Conservation (phyloP, 2,113 vertebrate genomes). For the Crocuta crocuta region DNA sequence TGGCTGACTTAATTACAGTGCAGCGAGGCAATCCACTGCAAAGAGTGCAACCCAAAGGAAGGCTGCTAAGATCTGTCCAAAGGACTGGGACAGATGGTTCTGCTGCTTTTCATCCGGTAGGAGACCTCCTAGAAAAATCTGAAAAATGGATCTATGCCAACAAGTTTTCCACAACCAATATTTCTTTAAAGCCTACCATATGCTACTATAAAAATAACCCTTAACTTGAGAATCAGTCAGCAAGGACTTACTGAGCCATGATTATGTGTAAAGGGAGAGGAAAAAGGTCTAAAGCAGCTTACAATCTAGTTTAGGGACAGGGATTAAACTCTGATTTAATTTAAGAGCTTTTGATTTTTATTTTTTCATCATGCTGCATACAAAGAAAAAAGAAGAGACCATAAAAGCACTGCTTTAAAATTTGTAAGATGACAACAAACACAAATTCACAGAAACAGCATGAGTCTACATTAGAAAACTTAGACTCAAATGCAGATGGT, state of each 20-base stretch:
- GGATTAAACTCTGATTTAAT: conserved; percentile 18
- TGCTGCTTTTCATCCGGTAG: background rate
- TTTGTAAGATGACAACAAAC: background rate
- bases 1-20: conserved; percentile 50
- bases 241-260: background rate
- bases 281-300: background rate
- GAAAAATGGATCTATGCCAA: conserved; percentile 17
- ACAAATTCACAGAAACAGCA: background rate
- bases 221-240: background rate
- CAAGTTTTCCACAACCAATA: conserved; percentile 36
- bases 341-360: background rate
- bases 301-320: background rate
- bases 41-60: background rate
- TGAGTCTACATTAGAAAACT: background rate
- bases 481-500: background rate
- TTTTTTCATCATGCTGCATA: background rate
- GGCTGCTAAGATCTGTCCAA: background rate
- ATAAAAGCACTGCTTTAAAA: background rate
- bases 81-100: conserved; percentile 36
- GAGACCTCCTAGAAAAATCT: conserved; percentile 48
- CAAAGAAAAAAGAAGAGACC: background rate
- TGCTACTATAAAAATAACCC: conserved; percentile 47
- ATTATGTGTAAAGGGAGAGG: background rate
- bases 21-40: background rate
- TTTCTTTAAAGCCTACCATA: conserved; percentile 33